phyloP scores from a whole-genome alignment of 2,888 invertebrate species.

The Smittia aterrima region DNA sequence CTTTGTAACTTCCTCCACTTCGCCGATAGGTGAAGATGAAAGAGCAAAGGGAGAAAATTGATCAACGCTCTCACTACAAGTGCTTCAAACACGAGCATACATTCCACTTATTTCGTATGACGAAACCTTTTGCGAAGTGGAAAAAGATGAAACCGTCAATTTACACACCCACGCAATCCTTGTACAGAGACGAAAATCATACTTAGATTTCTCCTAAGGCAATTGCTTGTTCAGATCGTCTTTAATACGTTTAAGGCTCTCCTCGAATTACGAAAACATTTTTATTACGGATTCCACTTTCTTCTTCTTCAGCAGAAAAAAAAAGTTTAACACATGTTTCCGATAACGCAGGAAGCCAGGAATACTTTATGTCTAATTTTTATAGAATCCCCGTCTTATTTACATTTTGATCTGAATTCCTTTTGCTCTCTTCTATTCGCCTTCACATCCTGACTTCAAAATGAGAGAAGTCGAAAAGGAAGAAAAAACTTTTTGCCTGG shows the following conservation, averaged over 20 bases:
- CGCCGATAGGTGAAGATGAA: background rate
- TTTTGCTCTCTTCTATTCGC: background rate
- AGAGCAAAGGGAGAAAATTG: background rate
- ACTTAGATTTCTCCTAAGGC: background rate
- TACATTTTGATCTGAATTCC: constrained; percentile 8
- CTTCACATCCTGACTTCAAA: background rate
- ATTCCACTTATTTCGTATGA: too few relatives aligned
- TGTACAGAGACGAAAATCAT: background rate
- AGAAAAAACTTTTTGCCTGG: too few relatives aligned
- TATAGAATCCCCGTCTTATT: background rate
- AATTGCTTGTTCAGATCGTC: background rate
- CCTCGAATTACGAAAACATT: background rate
- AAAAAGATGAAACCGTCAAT: too few relatives aligned
- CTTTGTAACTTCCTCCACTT: background rate
- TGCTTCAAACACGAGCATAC: background rate
- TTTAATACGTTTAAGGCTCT: background rate
- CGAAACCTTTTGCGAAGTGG: background rate
- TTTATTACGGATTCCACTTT: background rate
- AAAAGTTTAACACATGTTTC: constrained; percentile 2
- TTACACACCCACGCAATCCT: too few relatives aligned
- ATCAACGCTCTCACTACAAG: background rate
- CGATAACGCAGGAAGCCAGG: background rate
- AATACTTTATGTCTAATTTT: background rate
- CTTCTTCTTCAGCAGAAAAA: background rate
- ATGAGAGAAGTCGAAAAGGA: too few relatives aligned